Evolutionary conservation across 2,113 vertebrate genomes (phyloP), one percentile per base, ranked within the genome.

Genomic region (Eudyptes chrysolophus): DNA sequence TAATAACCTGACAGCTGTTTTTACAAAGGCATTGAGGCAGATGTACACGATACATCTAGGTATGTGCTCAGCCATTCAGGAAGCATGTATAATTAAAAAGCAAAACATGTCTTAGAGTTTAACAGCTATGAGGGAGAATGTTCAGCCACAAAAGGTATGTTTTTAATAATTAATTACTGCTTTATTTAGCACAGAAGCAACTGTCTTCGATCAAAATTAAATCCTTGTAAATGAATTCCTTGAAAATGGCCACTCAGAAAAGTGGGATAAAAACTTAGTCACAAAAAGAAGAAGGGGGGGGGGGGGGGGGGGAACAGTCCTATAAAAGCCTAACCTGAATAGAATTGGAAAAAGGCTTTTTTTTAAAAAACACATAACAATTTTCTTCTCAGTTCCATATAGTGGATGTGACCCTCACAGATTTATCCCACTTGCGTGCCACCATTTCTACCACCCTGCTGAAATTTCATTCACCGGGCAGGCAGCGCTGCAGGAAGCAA

Each of bases 141-240:
- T 40, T 96, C 92, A 90, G 91, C 66, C 84, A 92, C 91, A 85
- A 97, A 98, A 98, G 92, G 94, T 97, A 95, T 36, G 64, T 21
- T 61, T 91, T 98, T 76, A 97, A 98, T 97, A 96, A 96, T 98
- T 96, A 92, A 98, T 94, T 78, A 21, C 49, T 82, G 91, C 87
- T 96, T 96, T 97, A 96, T 97, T 96, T 97, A 97, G 97, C 69
- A 87, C 90, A 87, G 92, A 91, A 93, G 71, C 51, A 92, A 94
- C 71, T 46, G 71, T n/a, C 88, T 72, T 84, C 90, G 96, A 95
- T 96, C 69, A 93, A 85, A 96, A 94, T 90, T 90, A 89, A 96
- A 97, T 74, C 61, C 68, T 54, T 26, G 30, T 40, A 75, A 88
- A 72, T 34, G 65, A 69, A 30, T 34, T 79, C 79, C 78, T 90